These are phyloP conservation scores for Ctenoplectra terminalis DNA, from an alignment of 1,140 invertebrate species.

Conservation along the genomic window DNA sequence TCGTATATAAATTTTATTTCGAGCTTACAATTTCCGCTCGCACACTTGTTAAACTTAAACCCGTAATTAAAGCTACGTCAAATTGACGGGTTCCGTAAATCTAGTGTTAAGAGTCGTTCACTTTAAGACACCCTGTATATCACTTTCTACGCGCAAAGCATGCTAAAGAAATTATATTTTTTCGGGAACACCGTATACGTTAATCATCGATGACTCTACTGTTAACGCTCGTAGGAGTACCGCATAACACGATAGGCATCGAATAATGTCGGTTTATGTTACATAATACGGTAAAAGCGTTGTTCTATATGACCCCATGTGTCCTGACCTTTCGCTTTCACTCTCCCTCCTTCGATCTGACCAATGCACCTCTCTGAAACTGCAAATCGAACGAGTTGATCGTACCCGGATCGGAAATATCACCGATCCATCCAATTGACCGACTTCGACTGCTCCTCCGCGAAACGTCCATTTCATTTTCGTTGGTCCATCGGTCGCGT, in stretches of 20 bases:
- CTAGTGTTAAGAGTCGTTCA: no score
- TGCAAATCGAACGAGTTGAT: conserved; percentile 53
- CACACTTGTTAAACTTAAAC: no score
- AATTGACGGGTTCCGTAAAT: no score
- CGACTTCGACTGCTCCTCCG: no score
- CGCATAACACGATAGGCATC: neutral
- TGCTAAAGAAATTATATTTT: no score
- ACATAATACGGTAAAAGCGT: conserved; percentile 75
- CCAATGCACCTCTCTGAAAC: conserved; percentile 61
- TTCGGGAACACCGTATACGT: neutral
- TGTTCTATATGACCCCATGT: conserved; percentile 77
- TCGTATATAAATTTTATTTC: no score
- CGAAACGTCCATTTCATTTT: no score
- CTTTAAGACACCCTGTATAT: no score
- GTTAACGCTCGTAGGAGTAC: neutral
- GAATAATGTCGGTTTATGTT: conserved; percentile 54
- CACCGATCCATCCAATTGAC: conserved; percentile 17
- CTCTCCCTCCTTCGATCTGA: conserved; percentile 73
- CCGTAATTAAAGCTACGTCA: no score
- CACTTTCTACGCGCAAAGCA: no score
- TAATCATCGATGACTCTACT: neutral
- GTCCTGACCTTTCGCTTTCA: conserved; percentile 83
- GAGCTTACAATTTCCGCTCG: no score
- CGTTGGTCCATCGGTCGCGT: neutral
- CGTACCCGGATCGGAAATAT: conserved; percentile 40